Base-by-base conservation (phyloP, 2,113 vertebrate genomes). In the Perognathus longimembris region DNA sequence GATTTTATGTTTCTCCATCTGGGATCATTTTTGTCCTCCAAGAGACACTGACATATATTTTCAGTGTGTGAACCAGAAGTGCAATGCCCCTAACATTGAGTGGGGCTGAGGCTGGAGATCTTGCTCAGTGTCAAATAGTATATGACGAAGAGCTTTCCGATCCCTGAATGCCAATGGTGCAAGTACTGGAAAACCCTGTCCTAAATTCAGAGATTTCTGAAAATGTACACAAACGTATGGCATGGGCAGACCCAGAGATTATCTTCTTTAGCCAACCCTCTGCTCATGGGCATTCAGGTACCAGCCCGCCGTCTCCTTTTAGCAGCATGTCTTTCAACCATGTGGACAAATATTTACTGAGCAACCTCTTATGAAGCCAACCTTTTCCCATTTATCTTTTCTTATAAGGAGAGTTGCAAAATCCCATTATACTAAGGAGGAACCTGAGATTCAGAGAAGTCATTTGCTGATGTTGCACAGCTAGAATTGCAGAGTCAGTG, bases 361-460 rank as follows among this genome's bases (percentile, higher is more conserved):
- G 50, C 67, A 70, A 77, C 42, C 6, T 84, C 59, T 89, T 26
- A 30, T 3, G 28, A 78, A 92, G 76, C 73, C 57, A 70, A 45
- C 26, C 71, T 57, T 95, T 95, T 84, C 45, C 80, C 89, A 84
- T 93, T 36, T 45, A 83, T 89, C 63, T 75, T 92, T 32, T 79
- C 30, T 1, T 79, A 76, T 64, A 63, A 64, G 34, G 76, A 77
- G 34, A 73, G 63, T 95, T 97, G 82, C 71, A 30, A 96, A 95
- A 96, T 45, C 17, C 45, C 26, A 6, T 42, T 24, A 88, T 38
- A 22, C 83, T 84, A 92, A 96, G 86, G 88, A 94, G 94, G 91
- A 96, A 96, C 80, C 91, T 74, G 67, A 93, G 42, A 83, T 79
- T 91, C 63, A 77, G 36, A 86, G 82, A 87, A 95, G 79, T 83